phyloP scores from a whole-genome alignment of 2,888 invertebrate genomes.

The Poecilus cupreus region DNA sequence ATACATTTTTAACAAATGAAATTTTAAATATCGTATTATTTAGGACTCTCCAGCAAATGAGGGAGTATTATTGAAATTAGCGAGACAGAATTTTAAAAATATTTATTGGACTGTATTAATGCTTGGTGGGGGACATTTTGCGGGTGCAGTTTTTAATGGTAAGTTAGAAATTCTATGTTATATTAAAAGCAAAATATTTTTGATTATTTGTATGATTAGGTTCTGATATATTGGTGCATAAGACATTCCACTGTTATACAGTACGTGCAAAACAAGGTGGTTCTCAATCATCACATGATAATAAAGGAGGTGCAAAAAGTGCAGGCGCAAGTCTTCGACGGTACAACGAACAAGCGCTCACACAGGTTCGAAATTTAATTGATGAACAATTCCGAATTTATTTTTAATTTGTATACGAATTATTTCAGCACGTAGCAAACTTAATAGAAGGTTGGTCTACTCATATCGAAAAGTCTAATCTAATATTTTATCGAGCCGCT shows the following conservation, averaged over 20 bases:
- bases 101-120: constrained; percentile 83
- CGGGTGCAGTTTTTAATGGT: constrained; percentile 81
- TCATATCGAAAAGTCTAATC: constrained; percentile 47
- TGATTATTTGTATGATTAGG: constrained; percentile 66
- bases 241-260: constrained; percentile 91
- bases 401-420: neutral
- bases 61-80: constrained; percentile 67
- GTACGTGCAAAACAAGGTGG: constrained; percentile 89
- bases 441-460: constrained; percentile 36
- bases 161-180: constrained; percentile 28
- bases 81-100: constrained; percentile 68
- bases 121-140: constrained; percentile 90
- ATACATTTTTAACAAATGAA: neutral
- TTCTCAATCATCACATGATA: constrained; percentile 81
- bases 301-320: constrained; percentile 77
- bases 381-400: neutral
- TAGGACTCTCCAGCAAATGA: constrained; percentile 68
- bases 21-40: constrained; percentile 60
- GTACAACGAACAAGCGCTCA: constrained; percentile 85
- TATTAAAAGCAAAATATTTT: neutral
- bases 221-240: constrained; percentile 78
- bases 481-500: constrained; percentile 78
- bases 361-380: constrained; percentile 75
- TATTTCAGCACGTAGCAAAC: constrained; percentile 38
- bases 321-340: constrained; percentile 87